These are phyloP conservation scores for Drosophila eugracilis DNA, from an alignment of 1,140 invertebrate species.

Conservation along the genomic window DNA sequence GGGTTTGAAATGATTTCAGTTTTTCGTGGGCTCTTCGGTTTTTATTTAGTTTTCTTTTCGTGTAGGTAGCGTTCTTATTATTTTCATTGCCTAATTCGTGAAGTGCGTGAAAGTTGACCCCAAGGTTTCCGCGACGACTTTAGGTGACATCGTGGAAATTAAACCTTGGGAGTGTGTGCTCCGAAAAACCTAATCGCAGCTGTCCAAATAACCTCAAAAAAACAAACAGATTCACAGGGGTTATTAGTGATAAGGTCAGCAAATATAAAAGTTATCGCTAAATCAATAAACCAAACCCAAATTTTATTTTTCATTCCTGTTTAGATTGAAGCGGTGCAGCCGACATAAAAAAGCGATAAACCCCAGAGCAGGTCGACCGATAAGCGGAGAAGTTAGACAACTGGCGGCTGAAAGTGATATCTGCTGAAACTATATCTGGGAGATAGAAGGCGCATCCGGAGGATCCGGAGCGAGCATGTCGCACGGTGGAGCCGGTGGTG, in stretches of 20 bases:
- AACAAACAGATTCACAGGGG: conserved; percentile 26
- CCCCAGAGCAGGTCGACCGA: conserved; percentile 26
- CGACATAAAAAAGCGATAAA: conserved; percentile 39
- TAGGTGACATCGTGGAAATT: conserved; percentile 18
- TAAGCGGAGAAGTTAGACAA: conserved; percentile 32
- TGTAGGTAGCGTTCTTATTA: conserved; percentile 2
- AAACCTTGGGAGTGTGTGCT: conserved; percentile 25
- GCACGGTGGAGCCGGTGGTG: conserved; percentile 70
- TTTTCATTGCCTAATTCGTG: conserved; percentile 24
- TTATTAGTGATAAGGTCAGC: conserved; percentile 30
- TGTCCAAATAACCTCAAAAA: conserved; percentile 56
- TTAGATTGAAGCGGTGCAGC: conserved; percentile 58
- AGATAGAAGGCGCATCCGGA: conserved; percentile 16
- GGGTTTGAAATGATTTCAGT: neutral
- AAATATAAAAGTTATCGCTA: conserved; percentile 52
- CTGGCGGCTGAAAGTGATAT: conserved; percentile 7
- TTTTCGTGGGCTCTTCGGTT: too few species aligned
- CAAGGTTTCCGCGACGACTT: conserved; percentile 25
- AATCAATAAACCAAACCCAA: conserved; percentile 64
- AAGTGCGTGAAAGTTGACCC: conserved; percentile 37
- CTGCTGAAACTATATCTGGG: neutral
- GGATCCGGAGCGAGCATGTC: conserved; percentile 61
- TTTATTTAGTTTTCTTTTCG: neutral
- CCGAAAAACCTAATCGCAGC: conserved; percentile 31
- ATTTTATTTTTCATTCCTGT: conserved; percentile 51